These are phyloP conservation scores for Girardia tigrina DNA, from an alignment of 2,888 invertebrate species.

Conservation along the genomic window DNA sequence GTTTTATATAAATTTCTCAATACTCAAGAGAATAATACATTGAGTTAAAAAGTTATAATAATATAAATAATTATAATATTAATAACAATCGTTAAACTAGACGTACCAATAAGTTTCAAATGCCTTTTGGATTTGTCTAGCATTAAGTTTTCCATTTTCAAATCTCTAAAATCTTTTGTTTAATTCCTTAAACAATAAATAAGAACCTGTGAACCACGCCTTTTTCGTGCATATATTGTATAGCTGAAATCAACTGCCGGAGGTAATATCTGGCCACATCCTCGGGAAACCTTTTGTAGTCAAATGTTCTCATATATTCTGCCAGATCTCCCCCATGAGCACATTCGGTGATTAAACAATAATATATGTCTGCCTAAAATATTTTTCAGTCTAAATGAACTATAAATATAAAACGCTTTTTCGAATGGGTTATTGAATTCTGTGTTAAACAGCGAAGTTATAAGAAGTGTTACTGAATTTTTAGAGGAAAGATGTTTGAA, in stretches of 20 bases:
- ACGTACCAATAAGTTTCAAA: constrained; percentile 63
- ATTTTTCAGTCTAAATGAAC: constrained; percentile 7
- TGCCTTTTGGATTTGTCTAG: constrained; percentile 59
- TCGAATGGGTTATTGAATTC: too few relatives aligned
- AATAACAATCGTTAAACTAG: too few relatives aligned
- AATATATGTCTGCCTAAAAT: constrained; percentile 58
- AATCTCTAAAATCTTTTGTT: constrained; percentile 54
- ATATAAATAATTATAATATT: too few relatives aligned
- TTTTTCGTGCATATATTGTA: constrained; percentile 59
- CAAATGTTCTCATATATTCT: constrained; percentile 57
- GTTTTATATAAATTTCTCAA: too few relatives aligned
- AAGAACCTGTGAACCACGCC: constrained; percentile 62
- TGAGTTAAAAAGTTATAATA: too few relatives aligned
- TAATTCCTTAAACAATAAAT: constrained; percentile 37
- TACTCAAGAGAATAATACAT: too few relatives aligned
- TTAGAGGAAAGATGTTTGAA: too few relatives aligned
- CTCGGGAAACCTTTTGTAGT: constrained; percentile 55
- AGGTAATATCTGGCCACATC: constrained; percentile 55
- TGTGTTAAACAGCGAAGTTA: too few relatives aligned
- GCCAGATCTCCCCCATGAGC: constrained; percentile 63
- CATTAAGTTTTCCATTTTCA: constrained; percentile 69
- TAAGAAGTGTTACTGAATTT: too few relatives aligned
- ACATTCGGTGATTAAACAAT: constrained; percentile 63
- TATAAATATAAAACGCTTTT: too few relatives aligned
- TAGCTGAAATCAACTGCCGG: constrained; percentile 59